Evolutionary conservation across 2,888 invertebrate species (phyloP).

Genomic region (Monochamus alternatus): DNA sequence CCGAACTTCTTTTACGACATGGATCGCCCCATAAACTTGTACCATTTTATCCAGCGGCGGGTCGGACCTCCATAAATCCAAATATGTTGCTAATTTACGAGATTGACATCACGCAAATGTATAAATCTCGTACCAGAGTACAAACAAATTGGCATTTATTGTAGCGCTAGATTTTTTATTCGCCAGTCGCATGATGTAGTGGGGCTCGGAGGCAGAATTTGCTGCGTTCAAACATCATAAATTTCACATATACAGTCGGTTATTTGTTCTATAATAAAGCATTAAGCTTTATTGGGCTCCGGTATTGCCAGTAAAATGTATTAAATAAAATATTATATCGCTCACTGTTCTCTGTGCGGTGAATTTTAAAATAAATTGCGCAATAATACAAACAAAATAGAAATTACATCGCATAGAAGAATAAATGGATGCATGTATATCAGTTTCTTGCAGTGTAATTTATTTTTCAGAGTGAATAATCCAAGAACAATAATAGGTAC

Average conservation of each 20-base stretch:
- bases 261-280: constrained; percentile 41
- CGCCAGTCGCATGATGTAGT: constrained; percentile 22
- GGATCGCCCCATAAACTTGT: no score
- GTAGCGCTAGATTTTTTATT: constrained; percentile 28
- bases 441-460: no score
- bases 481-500: no score
- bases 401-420: no score
- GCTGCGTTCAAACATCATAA: constrained; percentile 17
- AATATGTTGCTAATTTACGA: constrained; percentile 38
- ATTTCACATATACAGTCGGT: constrained; percentile 35
- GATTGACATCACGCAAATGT: constrained; percentile 43
- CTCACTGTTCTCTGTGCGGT: neutral
- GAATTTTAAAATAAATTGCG: neutral
- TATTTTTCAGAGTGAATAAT: no score
- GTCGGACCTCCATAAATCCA: constrained; percentile 35
- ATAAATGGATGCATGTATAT: no score
- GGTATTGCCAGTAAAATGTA: constrained; percentile 1
- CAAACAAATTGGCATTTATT: constrained; percentile 33
- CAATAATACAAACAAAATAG: no score
- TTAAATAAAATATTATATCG: constrained; percentile 19
- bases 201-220: constrained; percentile 5
- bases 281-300: constrained; percentile 1
- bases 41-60: no score
- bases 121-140: constrained; percentile 31
- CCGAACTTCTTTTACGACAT: no score